Conservation (phyloP, 37 sponge, comb jelly and placozoan genomes). For the Mnemiopsis leidyi region DNA sequence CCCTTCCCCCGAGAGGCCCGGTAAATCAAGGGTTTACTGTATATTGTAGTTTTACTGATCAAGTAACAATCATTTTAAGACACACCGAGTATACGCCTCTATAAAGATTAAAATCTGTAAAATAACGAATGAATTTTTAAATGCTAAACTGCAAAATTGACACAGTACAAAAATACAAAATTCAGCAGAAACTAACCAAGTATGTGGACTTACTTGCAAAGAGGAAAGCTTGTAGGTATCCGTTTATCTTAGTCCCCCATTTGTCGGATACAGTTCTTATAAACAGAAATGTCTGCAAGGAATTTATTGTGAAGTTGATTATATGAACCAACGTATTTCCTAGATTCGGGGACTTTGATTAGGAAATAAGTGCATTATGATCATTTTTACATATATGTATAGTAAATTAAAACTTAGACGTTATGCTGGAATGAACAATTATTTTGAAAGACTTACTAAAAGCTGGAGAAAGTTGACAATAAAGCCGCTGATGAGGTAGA, state of each 20-base stretch:
- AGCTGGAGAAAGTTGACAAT: constrained; percentile 54
- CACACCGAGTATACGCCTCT: no score
- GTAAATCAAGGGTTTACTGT: no score
- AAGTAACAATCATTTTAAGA: no score
- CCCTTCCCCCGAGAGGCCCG: no score
- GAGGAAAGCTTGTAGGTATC: neutral
- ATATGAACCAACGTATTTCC: no score
- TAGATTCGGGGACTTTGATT: no score
- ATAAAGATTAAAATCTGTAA: no score
- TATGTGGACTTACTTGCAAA: neutral
- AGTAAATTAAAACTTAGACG: neutral
- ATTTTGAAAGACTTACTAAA: neutral
- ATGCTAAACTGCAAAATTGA: neutral
- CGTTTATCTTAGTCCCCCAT: constrained; percentile 48
- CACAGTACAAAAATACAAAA: neutral
- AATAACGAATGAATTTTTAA: no score
- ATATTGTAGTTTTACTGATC: no score
- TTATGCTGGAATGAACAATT: neutral
- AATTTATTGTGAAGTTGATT: no score
- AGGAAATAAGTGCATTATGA: no score
- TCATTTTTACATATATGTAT: neutral
- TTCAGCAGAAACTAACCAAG: neutral
- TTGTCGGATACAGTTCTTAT: constrained; percentile 32
- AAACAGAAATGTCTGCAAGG: constrained; percentile 35
- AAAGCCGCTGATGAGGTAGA: constrained; percentile 13